Base-by-base conservation (phyloP, 2,113 vertebrate species). In the Nibea coibor region DNA sequence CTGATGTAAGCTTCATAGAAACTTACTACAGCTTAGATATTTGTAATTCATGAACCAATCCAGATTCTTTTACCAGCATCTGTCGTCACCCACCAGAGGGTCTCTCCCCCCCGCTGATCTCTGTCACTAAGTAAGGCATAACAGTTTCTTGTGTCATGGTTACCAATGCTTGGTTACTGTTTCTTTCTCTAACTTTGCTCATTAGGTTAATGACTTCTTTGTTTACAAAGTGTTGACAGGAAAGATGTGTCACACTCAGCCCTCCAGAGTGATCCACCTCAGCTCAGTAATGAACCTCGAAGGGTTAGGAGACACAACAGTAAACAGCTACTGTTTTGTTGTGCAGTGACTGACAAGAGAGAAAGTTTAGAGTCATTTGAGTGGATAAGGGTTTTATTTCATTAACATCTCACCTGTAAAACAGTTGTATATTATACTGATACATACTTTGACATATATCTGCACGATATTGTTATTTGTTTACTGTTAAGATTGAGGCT, bases 141-240 rank as follows among this genome's bases (percentile, higher is more conserved):
- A 66, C 51, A 45, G 78, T 45, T 48, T 28, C n/a, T 43, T 81
- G 61, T 51, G 78, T 80, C 28, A 11, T 83, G 70, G 84, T 53
- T 76, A 80, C 90, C 20, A 42, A 7, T 0, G 7, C 43, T 24
- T 75, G 48, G 89, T 53, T 85, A 90, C 80, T 73, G 87, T 92
- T 75, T 80, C 81, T 70, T 42, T 76, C 51, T 57, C 31, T 54
- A 67, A 48, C 50, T 78, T 69, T 72, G 83, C 85, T 94, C 88
- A 90, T 93, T 93, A 94, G 19, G 66, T 79, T 94, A 93, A 93
- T 93, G 90, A 93, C 57, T 81, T 68, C 28, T 82, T 75, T 91
- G 88, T 94, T 90, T 88, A 84, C 57, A 8, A 62, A 42, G 68
- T 51, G 79, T 77, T 78, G 71, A 82, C 31, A 26, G 88, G 67